Base-by-base conservation (phyloP, 2,888 invertebrate species). In the Disparrhopalites patrizii region DNA sequence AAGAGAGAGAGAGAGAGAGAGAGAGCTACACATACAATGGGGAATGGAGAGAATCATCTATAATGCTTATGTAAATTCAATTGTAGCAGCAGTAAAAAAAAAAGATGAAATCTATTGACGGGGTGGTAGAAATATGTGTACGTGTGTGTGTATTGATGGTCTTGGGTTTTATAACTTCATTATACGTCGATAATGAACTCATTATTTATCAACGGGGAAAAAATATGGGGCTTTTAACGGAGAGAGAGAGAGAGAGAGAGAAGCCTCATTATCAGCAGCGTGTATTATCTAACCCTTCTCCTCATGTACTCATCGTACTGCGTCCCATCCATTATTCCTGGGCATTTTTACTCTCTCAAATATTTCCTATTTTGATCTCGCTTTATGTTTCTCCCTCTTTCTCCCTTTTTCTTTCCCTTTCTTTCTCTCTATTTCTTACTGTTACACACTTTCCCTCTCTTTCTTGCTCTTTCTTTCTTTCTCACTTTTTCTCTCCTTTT, bases 151-250 rank as follows among this genome's bases (percentile, higher is more conserved):
- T 50, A 61, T 57, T 65, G 64, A 65, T 65, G 64, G 51, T 50
- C 51, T n/a, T 56, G 31, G 57, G 47, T 65, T 65, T 67, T 64
- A 67, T 67, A 64, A 65, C 67, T 65, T 67, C 67, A 67, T 67
- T 67, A 67, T 50, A 63, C 38, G 51, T 40, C 61, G 55, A 60
- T 67, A 67, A 67, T 67, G 67, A 67, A 65, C 65, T 65, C 67
- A 67, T 67, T 67, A 65, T 65, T 67, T 67, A 67, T 67, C 52
- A 55, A 33, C 55, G 43, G 50, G 30, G 61, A 60, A 61, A 61
- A 66, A 65, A 51, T 30, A 40, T 40, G 40, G 54, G 55, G 30
- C 43, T 55, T 43, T 55, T 55, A 43, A 40, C 36, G 27, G 43
- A 15, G 55, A 23, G 43, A 20, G 55, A 40, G 57, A 36, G 36